These are phyloP conservation scores for Oscheius onirici DNA, from an alignment of 2,888 invertebrate species.

Conservation along the genomic window DNA sequence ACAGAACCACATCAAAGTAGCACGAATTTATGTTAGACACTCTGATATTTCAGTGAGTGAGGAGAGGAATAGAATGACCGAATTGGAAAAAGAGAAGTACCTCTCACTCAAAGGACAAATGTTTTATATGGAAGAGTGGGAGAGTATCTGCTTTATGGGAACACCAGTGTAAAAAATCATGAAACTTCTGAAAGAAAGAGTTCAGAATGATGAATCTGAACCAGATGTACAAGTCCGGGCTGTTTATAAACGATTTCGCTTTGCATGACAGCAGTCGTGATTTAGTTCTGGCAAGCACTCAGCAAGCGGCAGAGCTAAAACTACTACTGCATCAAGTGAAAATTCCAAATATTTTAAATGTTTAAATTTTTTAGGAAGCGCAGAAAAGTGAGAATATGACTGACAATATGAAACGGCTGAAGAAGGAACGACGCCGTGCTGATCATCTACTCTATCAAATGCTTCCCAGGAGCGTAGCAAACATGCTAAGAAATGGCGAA, in stretches of 20 bases:
- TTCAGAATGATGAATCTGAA: slow-evolving; percentile 86
- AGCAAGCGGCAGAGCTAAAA: slow-evolving; percentile 94
- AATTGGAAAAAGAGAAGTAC: slow-evolving; percentile 58
- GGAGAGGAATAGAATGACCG: slow-evolving; percentile 76
- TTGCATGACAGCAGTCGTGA: slow-evolving; percentile 99
- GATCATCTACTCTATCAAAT: slow-evolving; percentile 96
- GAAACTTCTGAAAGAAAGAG: neutral
- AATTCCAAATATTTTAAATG: neutral
- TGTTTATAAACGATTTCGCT: slow-evolving; percentile 97
- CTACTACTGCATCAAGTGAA: slow-evolving; percentile 83
- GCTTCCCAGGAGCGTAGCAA: slow-evolving; percentile 98
- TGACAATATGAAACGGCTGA: slow-evolving; percentile 93
- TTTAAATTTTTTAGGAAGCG: slow-evolving; percentile 80
- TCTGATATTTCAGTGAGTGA: slow-evolving; percentile 73
- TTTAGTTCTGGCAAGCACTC: slow-evolving; percentile 92
- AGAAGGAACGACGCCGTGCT: slow-evolving; percentile 93
- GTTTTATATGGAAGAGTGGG: slow-evolving; percentile 98
- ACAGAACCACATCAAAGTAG: slow-evolving; percentile 48
- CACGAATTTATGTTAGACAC: neutral
- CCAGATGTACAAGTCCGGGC: slow-evolving; percentile 88
- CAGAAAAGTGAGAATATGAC: slow-evolving; percentile 94
- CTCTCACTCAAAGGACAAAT: slow-evolving; percentile 91
- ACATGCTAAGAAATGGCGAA: slow-evolving; percentile 89
- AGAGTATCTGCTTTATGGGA: slow-evolving; percentile 94
- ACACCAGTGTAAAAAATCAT: slow-evolving; percentile 81